Conservation (phyloP, 2,113 vertebrate genomes). For the Herpetotheres cachinnans region DNA sequence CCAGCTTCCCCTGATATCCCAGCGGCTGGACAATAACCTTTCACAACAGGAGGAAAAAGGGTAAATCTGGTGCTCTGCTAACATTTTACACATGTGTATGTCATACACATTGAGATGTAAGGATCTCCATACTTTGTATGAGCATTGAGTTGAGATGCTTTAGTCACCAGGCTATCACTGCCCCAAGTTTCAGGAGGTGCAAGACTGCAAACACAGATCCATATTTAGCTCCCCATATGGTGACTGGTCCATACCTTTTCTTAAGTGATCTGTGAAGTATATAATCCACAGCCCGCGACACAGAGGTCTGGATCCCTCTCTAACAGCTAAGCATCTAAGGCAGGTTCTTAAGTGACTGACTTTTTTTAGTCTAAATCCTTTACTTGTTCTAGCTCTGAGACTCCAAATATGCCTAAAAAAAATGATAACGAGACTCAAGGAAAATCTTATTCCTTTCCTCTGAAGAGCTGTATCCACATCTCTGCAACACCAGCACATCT, state of each 20-base stretch:
- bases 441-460: not conserved
- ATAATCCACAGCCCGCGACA: not conserved
- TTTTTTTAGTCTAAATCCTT: not conserved
- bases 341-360: not conserved
- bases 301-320: not conserved
- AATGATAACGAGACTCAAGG: not conserved
- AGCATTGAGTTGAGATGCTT: not conserved
- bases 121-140: not conserved
- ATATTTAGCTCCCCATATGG: not conserved
- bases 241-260: not conserved
- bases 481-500: not conserved
- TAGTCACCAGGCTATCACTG: not conserved
- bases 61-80: not conserved
- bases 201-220: not conserved
- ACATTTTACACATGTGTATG: accelerated
- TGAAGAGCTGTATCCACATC: not conserved
- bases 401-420: not conserved
- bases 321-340: not conserved
- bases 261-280: not conserved
- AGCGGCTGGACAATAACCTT: not conserved
- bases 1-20: not conserved
- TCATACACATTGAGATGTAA: not conserved
- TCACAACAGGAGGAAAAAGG: not conserved
- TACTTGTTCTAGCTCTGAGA: not conserved
- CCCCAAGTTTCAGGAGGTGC: not conserved